Evolutionary conservation across 2,888 invertebrate genomes (phyloP), one percentile per base, ranked within the genome.

Genomic region (Heliconius aoede): DNA sequence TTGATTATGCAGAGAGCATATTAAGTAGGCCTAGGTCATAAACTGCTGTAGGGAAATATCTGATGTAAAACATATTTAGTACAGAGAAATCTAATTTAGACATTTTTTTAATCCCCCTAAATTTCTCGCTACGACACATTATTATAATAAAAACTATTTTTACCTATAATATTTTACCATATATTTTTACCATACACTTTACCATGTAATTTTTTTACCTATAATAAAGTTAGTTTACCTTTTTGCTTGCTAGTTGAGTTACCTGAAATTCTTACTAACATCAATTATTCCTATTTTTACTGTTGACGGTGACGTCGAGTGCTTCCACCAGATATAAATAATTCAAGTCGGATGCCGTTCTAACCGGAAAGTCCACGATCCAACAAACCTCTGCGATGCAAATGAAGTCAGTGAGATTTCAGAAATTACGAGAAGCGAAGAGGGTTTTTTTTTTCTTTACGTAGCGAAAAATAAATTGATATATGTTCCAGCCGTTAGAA

Each of bases 1-100:
- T 69, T 51, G 30, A 69, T 55, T 55, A 69, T 69, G 69, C 69
- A 69, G 55, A 69, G 30, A n/a, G 30, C 7, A 30, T 55, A 69
- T 15, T 55, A n/a, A 69, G 55, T 51, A 30, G n/a, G n/a, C 69
- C 55, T 55, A 24, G 65, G 24, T 36, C 24, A 24, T 65, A 36
- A 30, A 55, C 30, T 30, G n/a, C n/a, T n/a, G 13, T 68, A n/a
- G 46, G n/a, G 30, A 55, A 69, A 55, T 30, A 30, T 15, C 51
- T 69, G 69, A 69, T 51, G 13, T 8, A 7, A n/a, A 30, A 13
- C 55, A 51, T 68, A 13, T 30, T 51, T 51, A 69, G n/a, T 8
- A n/a, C 8, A 1, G 30, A 30, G 15, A 46, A 46, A 46, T 1
- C 32, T 8, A 32, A 32, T 32, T 32, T 32, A 32, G 9, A 32